These are phyloP conservation scores for Xenopus laevis DNA, from an alignment of 2,113 vertebrate genomes.

Conservation along the genomic window DNA sequence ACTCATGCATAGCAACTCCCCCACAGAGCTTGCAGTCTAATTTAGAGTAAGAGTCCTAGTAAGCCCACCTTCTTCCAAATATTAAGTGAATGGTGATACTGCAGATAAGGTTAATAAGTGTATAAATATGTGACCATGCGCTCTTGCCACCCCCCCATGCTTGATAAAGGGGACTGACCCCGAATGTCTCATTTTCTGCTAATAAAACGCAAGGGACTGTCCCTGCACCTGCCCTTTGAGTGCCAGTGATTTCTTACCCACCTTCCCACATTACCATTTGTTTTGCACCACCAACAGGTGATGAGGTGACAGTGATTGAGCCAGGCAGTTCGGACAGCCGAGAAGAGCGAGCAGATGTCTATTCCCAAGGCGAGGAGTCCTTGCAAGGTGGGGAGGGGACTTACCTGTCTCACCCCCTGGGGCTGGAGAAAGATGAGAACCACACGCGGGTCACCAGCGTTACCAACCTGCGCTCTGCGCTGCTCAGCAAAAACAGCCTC, in stretches of 20 bases:
- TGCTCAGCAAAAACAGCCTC: slow-evolving; percentile 97
- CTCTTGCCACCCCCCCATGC: not conserved
- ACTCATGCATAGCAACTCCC: too few species aligned
- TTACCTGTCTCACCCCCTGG: slow-evolving; percentile 71
- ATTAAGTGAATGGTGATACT: too few species aligned
- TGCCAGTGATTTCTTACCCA: too few species aligned
- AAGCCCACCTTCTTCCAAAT: too few species aligned
- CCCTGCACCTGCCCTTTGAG: too few species aligned
- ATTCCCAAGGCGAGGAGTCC: slow-evolving; percentile 75
- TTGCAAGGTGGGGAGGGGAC: slow-evolving; percentile 67
- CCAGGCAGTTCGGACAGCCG: slow-evolving; percentile 81
- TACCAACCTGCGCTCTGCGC: slow-evolving; percentile 88
- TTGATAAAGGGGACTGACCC: not conserved
- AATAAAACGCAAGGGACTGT: too few species aligned
- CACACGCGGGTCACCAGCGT: slow-evolving; percentile 76
- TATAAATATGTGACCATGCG: too few species aligned
- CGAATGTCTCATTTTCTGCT: not conserved
- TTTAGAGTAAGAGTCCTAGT: too few species aligned
- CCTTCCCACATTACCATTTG: not conserved
- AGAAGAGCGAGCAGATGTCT: slow-evolving; percentile 78
- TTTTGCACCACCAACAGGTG: slow-evolving; percentile 56
- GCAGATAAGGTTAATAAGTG: too few species aligned
- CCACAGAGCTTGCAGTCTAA: too few species aligned
- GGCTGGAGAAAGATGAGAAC: slow-evolving; percentile 77
- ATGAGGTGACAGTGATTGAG: slow-evolving; percentile 72